Evolutionary conservation across 2,888 invertebrate genomes (phyloP).

Genomic region (Carcina quercana): DNA sequence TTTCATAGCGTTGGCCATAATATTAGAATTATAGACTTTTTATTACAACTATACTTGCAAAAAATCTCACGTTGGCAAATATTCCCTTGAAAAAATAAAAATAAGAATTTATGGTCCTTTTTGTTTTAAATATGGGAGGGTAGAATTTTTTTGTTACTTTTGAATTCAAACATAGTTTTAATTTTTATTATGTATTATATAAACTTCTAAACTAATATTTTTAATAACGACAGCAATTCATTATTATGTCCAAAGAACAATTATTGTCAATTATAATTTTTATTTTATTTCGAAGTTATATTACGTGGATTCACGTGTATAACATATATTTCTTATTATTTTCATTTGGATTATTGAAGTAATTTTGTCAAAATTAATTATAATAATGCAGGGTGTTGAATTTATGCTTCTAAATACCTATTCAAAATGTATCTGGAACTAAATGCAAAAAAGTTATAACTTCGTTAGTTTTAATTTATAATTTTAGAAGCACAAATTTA

Average conservation of each 20-base stretch:
- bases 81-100: no score
- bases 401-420: no score
- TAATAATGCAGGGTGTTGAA: conserved; percentile 8
- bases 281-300: conserved; percentile 4
- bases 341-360: no score
- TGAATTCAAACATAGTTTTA: no score
- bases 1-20: conserved; percentile 24
- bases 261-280: conserved; percentile 3
- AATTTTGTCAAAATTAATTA: conserved; percentile 1
- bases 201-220: not conserved
- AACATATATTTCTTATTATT: not conserved
- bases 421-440: no score
- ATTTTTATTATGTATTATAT: conserved; percentile 3
- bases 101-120: no score
- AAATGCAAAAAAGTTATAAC: no score
- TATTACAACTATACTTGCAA: conserved; percentile 1
- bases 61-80: no score
- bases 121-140: no score
- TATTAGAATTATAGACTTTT: conserved; percentile 18
- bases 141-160: no score
- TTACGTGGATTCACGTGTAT: not conserved
- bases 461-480: no score
- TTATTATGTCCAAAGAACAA: conserved; percentile 10
- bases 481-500: no score
- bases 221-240: not conserved